A percentile compares a stretch with the other conserved stretches of the same genome.
Conservation (phyloP, 2,888 invertebrate genomes). For the Drosophila imparisetae region DNA sequence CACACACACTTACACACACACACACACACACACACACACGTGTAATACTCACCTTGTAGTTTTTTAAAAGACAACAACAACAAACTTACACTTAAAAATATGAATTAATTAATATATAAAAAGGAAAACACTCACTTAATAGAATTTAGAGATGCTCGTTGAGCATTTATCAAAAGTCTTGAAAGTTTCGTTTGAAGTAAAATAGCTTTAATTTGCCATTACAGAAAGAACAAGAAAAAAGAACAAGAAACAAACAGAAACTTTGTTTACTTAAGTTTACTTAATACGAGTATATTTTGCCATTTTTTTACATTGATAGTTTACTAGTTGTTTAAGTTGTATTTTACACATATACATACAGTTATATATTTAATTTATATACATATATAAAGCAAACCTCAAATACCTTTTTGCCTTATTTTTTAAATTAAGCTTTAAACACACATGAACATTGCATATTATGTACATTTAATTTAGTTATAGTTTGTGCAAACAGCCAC, state of each 20-base stretch:
- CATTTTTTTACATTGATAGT: constrained; percentile 54
- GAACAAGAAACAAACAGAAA: constrained; percentile 24
- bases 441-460: constrained; percentile 43
- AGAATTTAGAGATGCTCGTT: constrained; percentile 30
- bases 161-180: constrained; percentile 61
- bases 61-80: constrained; percentile 41
- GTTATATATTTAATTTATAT: constrained; percentile 45
- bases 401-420: constrained; percentile 76
- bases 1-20: constrained; percentile 32
- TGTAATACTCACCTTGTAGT: constrained; percentile 43
- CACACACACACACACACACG: constrained; percentile 23
- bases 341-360: constrained; percentile 23
- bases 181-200: constrained; percentile 57
- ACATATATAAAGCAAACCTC: constrained; percentile 52
- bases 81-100: constrained; percentile 28
- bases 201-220: constrained; percentile 83
- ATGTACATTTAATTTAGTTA: constrained; percentile 15
- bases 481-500: constrained; percentile 49
- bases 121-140: constrained; percentile 35
- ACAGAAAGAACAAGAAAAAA: constrained; percentile 29
- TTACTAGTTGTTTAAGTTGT: constrained; percentile 55
- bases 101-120: constrained; percentile 10
- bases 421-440: constrained; percentile 67
- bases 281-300: constrained; percentile 59
- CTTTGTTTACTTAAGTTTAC: constrained; percentile 60